phyloP scores from a whole-genome alignment of 2,888 invertebrate species.

The Vesta saturnalis region DNA sequence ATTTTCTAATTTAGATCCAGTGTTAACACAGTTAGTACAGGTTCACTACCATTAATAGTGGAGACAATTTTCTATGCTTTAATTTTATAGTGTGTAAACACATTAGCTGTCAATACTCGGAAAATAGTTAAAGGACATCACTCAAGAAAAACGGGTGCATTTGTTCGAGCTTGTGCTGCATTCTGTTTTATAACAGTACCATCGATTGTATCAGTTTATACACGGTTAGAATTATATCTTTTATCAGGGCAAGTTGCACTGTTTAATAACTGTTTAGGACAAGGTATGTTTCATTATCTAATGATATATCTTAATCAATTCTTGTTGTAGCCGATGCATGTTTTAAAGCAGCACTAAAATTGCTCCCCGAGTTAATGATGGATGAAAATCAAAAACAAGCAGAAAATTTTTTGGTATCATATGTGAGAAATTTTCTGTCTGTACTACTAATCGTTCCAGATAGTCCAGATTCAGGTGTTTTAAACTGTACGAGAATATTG shows the following conservation, averaged over 20 bases:
- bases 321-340: slow-evolving; percentile 85
- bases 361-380: slow-evolving; percentile 81
- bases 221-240: slow-evolving; percentile 85
- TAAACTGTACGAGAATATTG: slow-evolving; percentile 82
- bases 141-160: slow-evolving; percentile 82
- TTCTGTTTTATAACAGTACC: slow-evolving; percentile 97
- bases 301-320: not conserved
- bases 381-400: slow-evolving; percentile 78
- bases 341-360: slow-evolving; percentile 86
- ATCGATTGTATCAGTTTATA: slow-evolving; percentile 84
- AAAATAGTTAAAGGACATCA: slow-evolving; percentile 78
- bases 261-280: slow-evolving; percentile 89
- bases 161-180: slow-evolving; percentile 94
- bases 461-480: slow-evolving; percentile 87
- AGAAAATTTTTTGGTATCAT: slow-evolving; percentile 75
- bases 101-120: slow-evolving; percentile 75
- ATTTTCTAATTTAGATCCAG: slow-evolving; percentile 90
- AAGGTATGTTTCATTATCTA: slow-evolving; percentile 70
- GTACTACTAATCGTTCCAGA: slow-evolving; percentile 88
- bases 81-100: slow-evolving; percentile 79
- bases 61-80: slow-evolving; percentile 35
- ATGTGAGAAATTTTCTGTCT: slow-evolving; percentile 81
- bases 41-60: no score
- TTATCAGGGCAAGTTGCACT: slow-evolving; percentile 90
- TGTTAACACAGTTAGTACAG: slow-evolving; percentile 87